Base-by-base conservation (phyloP, 2,113 vertebrate species). In the Agapornis roseicollis region DNA sequence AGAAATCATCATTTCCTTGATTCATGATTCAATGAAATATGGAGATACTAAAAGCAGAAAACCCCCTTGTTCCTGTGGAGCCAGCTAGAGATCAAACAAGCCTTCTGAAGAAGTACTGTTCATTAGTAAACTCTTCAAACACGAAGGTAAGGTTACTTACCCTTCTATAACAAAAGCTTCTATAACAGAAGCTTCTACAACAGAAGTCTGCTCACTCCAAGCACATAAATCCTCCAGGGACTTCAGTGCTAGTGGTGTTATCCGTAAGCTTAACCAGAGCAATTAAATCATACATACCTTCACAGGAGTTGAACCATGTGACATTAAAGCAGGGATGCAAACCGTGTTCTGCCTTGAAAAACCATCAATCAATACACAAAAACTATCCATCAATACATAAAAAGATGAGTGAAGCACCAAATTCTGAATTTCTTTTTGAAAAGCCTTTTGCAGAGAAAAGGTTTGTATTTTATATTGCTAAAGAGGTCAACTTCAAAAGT, bases 61-160 rank as follows among this genome's bases (percentile, higher is more conserved):
- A 7, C 1, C 0, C 14, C 3, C 17, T 37, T 1, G 2, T 29
- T 53, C 39, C 50, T 72, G 1, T 14, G 41, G 68, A 87, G n/a
- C 16, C 10, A 52, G n/a, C 20, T 35, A 49, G 37, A 39, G 50
- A 66, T 18, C 33, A 55, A 60, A 22, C 18, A 46, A 23, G 18
- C 20, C 27, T 52, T 74, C 24, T 47, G 16, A 80, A 39, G 23
- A 71, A 82, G 9, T 4, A 24, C 7, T 49, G 42, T 13, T 52
- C 18, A 37, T 53, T 42, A 64, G 10, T 13, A 22, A 93, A 39
- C 49, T 61, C 68, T 47, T 50, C 63, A 41, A 28, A 53, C 5
- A 33, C 4, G 12, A 90, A 47, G 35, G 60, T n/a, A 72, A 46
- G 28, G 9, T 17, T 20, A 39, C 23, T 53, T 29, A 33, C 29